A percentile compares a stretch with the other conserved stretches of the same genome.
These are phyloP conservation scores for Mactra quadrangularis DNA, from an alignment of 1,140 invertebrate genomes.

Conservation along the genomic window DNA sequence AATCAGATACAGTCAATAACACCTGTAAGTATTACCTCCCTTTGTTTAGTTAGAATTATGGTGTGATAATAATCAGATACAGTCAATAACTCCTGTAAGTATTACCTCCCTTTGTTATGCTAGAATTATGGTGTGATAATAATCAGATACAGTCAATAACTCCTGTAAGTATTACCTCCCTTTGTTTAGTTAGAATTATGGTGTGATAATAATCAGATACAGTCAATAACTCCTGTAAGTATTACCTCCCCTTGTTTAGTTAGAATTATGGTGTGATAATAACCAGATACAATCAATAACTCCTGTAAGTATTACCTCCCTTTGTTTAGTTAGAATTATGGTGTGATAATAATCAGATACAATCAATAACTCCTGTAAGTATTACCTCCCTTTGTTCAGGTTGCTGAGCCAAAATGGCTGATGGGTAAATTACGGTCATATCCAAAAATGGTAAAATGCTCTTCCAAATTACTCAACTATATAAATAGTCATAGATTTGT, in stretches of 20 bases:
- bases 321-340: neutral
- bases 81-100: too few species aligned
- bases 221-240: slow-evolving; percentile 10
- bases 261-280: slow-evolving; percentile 95
- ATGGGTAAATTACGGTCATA: too few species aligned
- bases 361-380: slow-evolving; percentile 6
- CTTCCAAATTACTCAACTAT: too few species aligned
- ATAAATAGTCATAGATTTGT: too few species aligned
- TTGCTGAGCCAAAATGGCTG: too few species aligned
- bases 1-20: slow-evolving; percentile 92
- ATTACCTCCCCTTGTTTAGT: too few species aligned
- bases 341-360: neutral
- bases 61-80: too few species aligned
- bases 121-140: too few species aligned
- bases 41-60: too few species aligned
- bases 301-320: slow-evolving; percentile 81
- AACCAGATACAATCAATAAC: slow-evolving; percentile 92
- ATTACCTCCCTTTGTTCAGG: too few species aligned
- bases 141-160: slow-evolving; percentile 92
- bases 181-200: neutral
- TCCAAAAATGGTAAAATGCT: too few species aligned
- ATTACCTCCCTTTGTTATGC: too few species aligned
- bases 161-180: slow-evolving; percentile 81
- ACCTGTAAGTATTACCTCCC: slow-evolving; percentile 84
- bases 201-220: neutral